phyloP scores from a whole-genome alignment of 1,140 invertebrate species.

The Platyscapa corneri region DNA sequence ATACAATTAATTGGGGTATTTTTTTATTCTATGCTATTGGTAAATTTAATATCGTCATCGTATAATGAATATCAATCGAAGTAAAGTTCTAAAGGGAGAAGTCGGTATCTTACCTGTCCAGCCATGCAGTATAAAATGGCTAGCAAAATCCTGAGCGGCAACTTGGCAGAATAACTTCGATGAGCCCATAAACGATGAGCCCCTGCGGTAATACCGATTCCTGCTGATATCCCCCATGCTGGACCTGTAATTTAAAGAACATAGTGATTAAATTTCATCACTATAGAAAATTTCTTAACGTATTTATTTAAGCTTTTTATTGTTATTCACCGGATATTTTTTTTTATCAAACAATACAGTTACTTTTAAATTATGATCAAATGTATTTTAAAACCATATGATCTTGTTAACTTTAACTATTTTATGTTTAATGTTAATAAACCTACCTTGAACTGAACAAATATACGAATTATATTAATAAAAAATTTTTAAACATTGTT shows the following conservation, averaged over 20 bases:
- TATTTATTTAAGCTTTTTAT: background rate
- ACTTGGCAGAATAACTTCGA: conserved; percentile 85
- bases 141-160: conserved; percentile 79
- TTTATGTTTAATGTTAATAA: no score
- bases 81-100: background rate
- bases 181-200: conserved; percentile 91
- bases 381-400: no score
- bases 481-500: no score
- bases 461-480: no score
- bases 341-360: no score
- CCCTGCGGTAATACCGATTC: conserved; percentile 85
- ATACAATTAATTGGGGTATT: background rate
- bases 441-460: no score
- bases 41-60: background rate
- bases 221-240: conserved; percentile 61
- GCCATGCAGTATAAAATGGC: conserved; percentile 64
- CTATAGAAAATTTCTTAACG: background rate
- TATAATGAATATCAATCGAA: conserved; percentile 14
- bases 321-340: no score
- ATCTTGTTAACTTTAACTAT: no score
- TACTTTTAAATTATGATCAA: no score
- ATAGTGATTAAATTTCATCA: background rate
- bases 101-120: conserved; percentile 61
- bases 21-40: background rate
- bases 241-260: conserved; percentile 51